Evolutionary conservation across 2,888 invertebrate species (phyloP), one percentile per base, ranked within the genome.

Genomic region (Yponomeuta cagnagella): DNA sequence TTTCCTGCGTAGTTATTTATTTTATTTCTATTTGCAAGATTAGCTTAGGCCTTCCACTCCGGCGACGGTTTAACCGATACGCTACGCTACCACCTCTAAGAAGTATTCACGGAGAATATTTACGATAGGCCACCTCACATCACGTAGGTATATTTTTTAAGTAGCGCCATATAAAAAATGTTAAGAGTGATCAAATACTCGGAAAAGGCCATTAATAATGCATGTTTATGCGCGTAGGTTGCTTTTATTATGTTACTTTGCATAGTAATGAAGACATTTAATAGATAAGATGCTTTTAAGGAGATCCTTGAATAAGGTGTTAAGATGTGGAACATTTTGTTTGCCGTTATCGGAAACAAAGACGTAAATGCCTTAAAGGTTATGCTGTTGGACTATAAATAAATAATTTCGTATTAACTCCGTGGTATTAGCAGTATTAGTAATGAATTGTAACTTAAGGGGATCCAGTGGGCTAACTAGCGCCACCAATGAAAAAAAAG

Each of bases 251-350:
- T 74, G 77, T 74, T 74, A 84, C 43, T 82, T 86, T 83, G 79
- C 79, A 85, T 84, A 76, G 71, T 73, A 77, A 82, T 84, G 80
- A 82, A 82, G 77, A 74, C 78, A 80, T 82, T 80, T 75, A 74
- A 75, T 70, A 74, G 79, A 83, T 81, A 82, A 83, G 83, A 79
- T 73, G 79, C 82, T 84, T 85, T 85, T 83, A 83, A 82, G 77
- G 74, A 74, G 73, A 74, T 80, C 76, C 78, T 82, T 81, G 78
- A 80, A 75, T 77, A 75, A 75, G 76, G 77, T 76, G 81, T 81
- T 80, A 79, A 78, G 74, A 76, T 72, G 67, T n/a, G n/a, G 48
- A 48, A 63, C 63, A 70, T 76, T 79, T 76, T 74, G 73, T 79
- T 71, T 74, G 70, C 73, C 75, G 72, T 73, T 78, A 80, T 80